Evolutionary conservation across 2,888 invertebrate species (phyloP).

Genomic region (Caenorhabditis auriculariae): DNA sequence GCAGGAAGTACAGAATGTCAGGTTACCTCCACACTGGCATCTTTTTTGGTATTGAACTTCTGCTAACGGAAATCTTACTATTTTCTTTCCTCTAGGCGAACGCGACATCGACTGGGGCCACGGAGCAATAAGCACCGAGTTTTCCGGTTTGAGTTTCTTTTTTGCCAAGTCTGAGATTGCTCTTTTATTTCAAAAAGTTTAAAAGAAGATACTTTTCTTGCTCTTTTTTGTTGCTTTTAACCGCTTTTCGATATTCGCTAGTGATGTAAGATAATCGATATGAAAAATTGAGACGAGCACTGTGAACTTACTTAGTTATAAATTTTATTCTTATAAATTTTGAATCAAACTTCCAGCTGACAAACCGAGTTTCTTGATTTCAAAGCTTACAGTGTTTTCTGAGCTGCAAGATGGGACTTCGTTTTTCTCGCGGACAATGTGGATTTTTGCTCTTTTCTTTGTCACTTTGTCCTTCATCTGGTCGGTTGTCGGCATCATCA

Average conservation of each 20-base stretch:
- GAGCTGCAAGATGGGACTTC: constrained; percentile 42
- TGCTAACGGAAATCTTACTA: neutral
- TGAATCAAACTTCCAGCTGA: too few species aligned
- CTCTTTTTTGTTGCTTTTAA: too few species aligned
- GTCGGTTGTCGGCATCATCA: constrained; percentile 43
- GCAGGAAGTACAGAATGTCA: constrained; percentile 10
- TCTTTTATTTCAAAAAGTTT: too few species aligned
- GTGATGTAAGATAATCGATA: too few species aligned
- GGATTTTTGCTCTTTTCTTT: constrained; percentile 48
- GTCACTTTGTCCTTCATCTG: constrained; percentile 44
- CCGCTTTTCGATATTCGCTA: too few species aligned
- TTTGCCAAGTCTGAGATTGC: too few species aligned
- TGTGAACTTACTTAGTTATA: too few species aligned
- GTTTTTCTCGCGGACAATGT: constrained; percentile 41
- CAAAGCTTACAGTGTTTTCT: constrained; percentile 37
- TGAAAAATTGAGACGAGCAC: too few species aligned
- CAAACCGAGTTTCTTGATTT: too few species aligned
- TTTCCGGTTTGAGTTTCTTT: constrained; percentile 9
- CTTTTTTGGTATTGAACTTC: constrained; percentile 2
- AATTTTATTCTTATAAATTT: too few species aligned
- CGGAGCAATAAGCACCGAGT: constrained; percentile 5
- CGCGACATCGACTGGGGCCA: constrained; percentile 23
- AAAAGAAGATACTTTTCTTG: too few species aligned
- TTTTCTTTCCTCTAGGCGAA: constrained; percentile 4
- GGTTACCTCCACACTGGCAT: constrained; percentile 23